Base-by-base conservation (phyloP, 2,113 vertebrate species). In the Hyla sarda region DNA sequence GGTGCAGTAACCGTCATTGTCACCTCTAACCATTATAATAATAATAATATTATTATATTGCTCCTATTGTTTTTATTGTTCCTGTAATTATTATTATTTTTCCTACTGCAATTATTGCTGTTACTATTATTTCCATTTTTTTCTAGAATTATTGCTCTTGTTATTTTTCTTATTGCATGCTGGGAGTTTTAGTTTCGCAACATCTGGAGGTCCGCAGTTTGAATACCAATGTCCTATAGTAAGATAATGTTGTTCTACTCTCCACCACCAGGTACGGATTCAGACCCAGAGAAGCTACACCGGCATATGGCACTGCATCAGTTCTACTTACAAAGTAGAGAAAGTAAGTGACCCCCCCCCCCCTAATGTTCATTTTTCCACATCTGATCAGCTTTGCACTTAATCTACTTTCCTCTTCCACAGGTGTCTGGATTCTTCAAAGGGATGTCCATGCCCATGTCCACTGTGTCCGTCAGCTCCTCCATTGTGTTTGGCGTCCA, bases 401-500 rank as follows among this genome's bases (percentile, higher is more conserved):
- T 1, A 5, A 14, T 14, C 28, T 34, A 16, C 10, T 54, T 50
- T 69, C 21, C 1, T 65, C 32, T 37, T 86, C 52, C 81, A 47
- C 30, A 86, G 96, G 82, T 95, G 3, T 28, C 89, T 71, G 96
- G 96, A 1, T 97, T 97, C 92, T 97, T 95, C 89, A 92, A 93
- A 67, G 96, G 96, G 5, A 91, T 96, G 85, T 95, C 94, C 0
- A 93, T 96, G 60, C 95, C 96, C 0, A 91, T 92, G 5, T 92
- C 94, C 21, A 90, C 93, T 0, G 93, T 95, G 14, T 96, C 96
- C 0, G 62, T 92, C 84, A 93, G 95, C 81, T 96, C 96, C 0
- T 96, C 96, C 0, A 89, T 96, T 85, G 94, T 95, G 0, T 97
- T 97, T 0, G 96, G 96, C 60, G 92, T 93, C 0, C 96, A 96